Evolutionary conservation across 2,113 vertebrate genomes (phyloP).

Genomic region (Heteronetta atricapilla): DNA sequence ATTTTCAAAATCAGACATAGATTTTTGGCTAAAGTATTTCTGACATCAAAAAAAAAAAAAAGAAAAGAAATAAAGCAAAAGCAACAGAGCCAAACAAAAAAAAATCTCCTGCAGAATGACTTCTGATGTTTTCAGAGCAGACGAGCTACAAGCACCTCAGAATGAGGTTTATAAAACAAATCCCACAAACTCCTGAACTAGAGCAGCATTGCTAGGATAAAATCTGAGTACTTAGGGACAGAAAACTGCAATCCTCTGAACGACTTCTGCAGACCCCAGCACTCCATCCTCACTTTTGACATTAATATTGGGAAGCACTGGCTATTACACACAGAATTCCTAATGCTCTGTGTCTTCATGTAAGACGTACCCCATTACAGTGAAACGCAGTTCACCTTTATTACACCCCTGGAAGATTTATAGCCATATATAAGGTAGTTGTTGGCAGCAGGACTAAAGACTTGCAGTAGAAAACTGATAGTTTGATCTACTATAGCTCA

Average conservation of each 20-base stretch:
- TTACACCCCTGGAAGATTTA: slow-evolving; percentile 22
- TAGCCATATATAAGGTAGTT: not conserved
- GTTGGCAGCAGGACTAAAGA: slow-evolving; percentile 29
- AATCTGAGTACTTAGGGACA: not conserved
- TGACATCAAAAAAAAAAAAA: not conserved
- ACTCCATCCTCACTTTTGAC: not conserved
- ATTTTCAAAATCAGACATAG: not conserved
- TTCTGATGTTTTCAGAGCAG: not conserved
- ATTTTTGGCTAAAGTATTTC: not conserved
- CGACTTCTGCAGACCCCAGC: not conserved
- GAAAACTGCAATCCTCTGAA: not conserved
- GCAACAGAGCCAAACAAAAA: not conserved
- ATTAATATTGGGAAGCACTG: not conserved
- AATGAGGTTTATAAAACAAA: not conserved
- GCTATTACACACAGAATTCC: slow-evolving; percentile 16
- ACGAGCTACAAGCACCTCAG: not conserved
- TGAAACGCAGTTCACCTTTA: slow-evolving; percentile 39
- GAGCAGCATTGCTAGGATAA: not conserved
- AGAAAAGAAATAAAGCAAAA: not conserved
- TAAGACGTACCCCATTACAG: slow-evolving; percentile 3
- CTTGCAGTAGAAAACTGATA: not conserved
- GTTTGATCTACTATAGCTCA: not conserved
- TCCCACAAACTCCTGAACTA: not conserved
- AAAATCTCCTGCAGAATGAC: not conserved
- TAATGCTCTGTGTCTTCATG: not conserved